A percentile compares a stretch with the other conserved stretches of the same genome.
Evolutionary conservation across 2,797 vertebrate genomes (phyloP).

Genomic region (Rachycentron canadum): DNA sequence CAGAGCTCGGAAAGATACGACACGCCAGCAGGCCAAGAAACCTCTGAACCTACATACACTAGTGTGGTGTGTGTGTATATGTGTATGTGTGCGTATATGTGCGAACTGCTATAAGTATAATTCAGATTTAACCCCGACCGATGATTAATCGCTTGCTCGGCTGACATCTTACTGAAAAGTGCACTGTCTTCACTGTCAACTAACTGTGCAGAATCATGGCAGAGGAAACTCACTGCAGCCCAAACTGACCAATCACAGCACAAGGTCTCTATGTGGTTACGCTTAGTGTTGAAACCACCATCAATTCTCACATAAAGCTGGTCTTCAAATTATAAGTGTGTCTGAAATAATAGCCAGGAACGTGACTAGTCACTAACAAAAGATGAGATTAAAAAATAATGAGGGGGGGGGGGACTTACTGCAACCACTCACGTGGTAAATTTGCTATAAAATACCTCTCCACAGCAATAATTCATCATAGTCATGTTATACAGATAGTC

Average conservation of each 20-base stretch:
- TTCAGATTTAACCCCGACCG: neutral
- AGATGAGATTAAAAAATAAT: neutral
- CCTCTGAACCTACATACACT: constrained; percentile 30
- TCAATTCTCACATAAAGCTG: neutral
- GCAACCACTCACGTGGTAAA: too few species aligned
- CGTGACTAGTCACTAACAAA: neutral
- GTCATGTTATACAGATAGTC: too few species aligned
- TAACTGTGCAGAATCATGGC: neutral
- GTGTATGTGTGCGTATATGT: constrained; percentile 6
- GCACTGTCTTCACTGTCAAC: neutral
- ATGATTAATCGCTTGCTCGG: neutral
- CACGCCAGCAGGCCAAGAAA: constrained; percentile 48
- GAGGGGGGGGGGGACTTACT: neutral
- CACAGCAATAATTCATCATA: too few species aligned
- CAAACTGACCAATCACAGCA: constrained; percentile 1
- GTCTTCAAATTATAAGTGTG: neutral
- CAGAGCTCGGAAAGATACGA: constrained; percentile 17
- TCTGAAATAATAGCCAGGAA: neutral
- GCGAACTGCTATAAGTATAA: neutral
- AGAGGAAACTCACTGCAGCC: neutral
- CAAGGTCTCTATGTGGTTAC: neutral
- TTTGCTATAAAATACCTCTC: too few species aligned
- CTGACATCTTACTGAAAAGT: neutral
- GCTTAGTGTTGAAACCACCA: neutral
- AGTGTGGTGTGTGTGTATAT: neutral